A percentile compares a stretch with the other conserved stretches of the same genome.
Evolutionary conservation across 2,797 vertebrate genomes (phyloP).

Genomic region (Coluber constrictor): DNA sequence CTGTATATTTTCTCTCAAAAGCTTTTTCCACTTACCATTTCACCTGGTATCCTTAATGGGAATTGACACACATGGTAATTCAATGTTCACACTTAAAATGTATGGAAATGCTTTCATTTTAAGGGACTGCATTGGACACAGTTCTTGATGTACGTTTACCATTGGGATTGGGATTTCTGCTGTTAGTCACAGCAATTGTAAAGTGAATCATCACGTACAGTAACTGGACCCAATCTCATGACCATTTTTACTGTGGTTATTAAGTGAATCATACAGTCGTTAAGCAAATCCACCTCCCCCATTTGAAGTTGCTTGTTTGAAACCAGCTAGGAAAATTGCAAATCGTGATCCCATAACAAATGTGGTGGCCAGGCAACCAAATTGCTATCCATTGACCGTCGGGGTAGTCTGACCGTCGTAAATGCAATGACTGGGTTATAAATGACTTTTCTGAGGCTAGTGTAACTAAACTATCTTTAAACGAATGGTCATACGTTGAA

Average conservation of each 20-base stretch:
- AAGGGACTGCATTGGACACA: neutral
- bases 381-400: neutral
- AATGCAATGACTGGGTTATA: neutral
- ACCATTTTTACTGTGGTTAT: neutral
- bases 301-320: neutral
- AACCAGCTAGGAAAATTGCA: neutral
- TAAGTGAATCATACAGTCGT: neutral
- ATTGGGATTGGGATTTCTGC: too few species aligned
- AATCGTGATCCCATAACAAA: neutral
- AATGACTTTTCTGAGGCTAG: neutral
- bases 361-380: neutral
- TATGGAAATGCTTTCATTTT: neutral
- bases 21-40: neutral
- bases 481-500: too few species aligned
- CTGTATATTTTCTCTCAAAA: neutral
- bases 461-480: too few species aligned
- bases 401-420: too few species aligned
- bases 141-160: too few species aligned
- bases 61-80: neutral
- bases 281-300: neutral
- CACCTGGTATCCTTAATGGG: neutral
- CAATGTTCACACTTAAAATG: neutral
- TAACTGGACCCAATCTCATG: neutral
- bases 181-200: too few species aligned
- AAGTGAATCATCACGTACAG: neutral